Conservation (phyloP, 2,888 invertebrate species). For the Beris chalybata region DNA sequence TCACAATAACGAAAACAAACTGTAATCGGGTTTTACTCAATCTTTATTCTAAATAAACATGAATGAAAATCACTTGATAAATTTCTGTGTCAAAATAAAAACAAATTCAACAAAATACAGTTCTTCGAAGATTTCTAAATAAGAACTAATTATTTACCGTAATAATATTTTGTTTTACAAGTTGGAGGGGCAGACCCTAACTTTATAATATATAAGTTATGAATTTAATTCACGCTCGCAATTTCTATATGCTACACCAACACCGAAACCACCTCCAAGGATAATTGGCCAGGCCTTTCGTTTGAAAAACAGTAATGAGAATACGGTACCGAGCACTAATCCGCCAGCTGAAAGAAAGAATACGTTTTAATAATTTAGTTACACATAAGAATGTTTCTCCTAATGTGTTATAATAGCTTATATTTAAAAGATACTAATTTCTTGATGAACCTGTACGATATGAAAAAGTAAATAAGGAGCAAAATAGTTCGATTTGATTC, state of each 20-base stretch:
- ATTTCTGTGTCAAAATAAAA: conserved; percentile 2
- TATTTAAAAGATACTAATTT: too few species aligned
- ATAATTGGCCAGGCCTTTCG: conserved; percentile 85
- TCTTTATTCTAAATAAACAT: too few species aligned
- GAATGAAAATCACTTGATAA: too few species aligned
- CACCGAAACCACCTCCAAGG: conserved; percentile 84
- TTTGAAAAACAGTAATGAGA: conserved; percentile 81
- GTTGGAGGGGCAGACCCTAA: too few species aligned
- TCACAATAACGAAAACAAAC: too few species aligned
- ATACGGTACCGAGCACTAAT: conserved; percentile 73
- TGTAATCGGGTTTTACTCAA: too few species aligned
- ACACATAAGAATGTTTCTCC: too few species aligned
- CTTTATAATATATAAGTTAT: conserved; percentile 33
- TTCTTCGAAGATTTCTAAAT: neutral
- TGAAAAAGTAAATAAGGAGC: too few species aligned
- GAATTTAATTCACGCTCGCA: conserved; percentile 49
- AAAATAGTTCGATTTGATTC: too few species aligned
- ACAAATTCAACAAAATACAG: conserved; percentile 1
- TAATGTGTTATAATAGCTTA: too few species aligned
- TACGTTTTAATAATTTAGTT: conserved; percentile 5
- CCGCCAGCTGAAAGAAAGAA: conserved; percentile 72
- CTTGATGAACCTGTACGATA: too few species aligned
- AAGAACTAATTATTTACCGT: neutral
- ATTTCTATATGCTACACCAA: conserved; percentile 73
- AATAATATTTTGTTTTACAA: conserved; percentile 1